These are phyloP conservation scores for Yponomeuta evonymella DNA, from an alignment of 2,888 invertebrate genomes.

Conservation along the genomic window DNA sequence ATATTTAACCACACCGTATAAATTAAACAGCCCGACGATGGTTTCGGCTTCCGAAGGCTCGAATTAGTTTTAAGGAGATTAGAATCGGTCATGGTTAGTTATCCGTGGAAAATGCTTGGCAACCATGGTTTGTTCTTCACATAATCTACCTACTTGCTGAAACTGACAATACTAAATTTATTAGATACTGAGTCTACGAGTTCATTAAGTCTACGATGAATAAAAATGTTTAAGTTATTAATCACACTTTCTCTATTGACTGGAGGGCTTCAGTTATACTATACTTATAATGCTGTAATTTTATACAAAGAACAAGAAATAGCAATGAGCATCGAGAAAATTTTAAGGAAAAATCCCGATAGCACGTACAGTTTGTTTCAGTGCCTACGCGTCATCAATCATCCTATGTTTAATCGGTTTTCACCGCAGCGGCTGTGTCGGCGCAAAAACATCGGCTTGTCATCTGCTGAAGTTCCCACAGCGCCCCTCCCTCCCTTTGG, in stretches of 20 bases:
- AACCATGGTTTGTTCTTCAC: too few relatives aligned
- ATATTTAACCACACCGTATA: neutral
- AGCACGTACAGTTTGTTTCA: neutral
- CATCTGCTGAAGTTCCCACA: slow-evolving; percentile 38
- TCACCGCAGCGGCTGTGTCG: slow-evolving; percentile 4
- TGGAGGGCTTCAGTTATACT: too few relatives aligned
- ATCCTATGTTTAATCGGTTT: slow-evolving; percentile 1
- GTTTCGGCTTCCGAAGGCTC: neutral
- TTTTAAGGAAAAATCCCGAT: neutral
- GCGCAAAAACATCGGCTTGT: neutral
- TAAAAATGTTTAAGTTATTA: too few relatives aligned
- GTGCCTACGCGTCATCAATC: slow-evolving; percentile 2
- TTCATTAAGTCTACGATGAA: too few relatives aligned
- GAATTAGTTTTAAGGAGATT: neutral
- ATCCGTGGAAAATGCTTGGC: too few relatives aligned
- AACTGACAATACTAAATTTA: too few relatives aligned
- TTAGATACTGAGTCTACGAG: too few relatives aligned
- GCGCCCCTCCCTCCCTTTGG: slow-evolving; percentile 26
- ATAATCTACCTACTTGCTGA: too few relatives aligned
- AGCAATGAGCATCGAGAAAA: neutral
- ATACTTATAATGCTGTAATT: neutral
- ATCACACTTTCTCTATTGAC: too few relatives aligned
- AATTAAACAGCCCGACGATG: neutral
- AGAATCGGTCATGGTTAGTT: neutral
- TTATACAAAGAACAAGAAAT: neutral